Conservation (phyloP, 2,888 invertebrate genomes). For the Hydrotaea diabolus region DNA sequence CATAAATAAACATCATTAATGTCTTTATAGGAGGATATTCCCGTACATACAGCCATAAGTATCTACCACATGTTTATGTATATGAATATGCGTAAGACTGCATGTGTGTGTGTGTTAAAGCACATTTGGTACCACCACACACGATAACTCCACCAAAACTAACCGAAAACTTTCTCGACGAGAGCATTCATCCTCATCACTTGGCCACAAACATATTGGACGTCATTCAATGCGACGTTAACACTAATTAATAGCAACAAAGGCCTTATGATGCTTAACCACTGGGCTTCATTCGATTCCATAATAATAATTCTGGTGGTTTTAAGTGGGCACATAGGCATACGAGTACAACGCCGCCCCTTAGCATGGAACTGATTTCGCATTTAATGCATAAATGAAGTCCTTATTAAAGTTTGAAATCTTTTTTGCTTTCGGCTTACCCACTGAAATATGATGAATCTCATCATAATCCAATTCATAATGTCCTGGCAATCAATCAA, state of each 20-base stretch:
- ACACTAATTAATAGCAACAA: conserved; percentile 76
- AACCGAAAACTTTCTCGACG: conserved; percentile 47
- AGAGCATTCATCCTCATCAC: conserved; percentile 54
- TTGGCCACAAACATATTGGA: conserved; percentile 62
- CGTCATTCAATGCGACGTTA: conserved; percentile 74
- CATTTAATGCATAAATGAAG: conserved; percentile 20
- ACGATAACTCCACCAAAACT: conserved; percentile 22
- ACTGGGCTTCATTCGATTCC: conserved; percentile 20
- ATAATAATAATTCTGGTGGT: conserved; percentile 33
- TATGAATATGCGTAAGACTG: neutral
- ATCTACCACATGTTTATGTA: neutral
- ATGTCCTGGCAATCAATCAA: no score
- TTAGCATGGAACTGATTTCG: neutral
- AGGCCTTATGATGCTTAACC: conserved; percentile 44
- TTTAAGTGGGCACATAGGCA: conserved; percentile 5
- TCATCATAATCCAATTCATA: neutral
- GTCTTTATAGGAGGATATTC: neutral
- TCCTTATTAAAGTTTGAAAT: conserved; percentile 30
- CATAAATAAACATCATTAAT: conserved; percentile 62
- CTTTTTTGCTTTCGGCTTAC: neutral
- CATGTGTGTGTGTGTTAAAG: conserved; percentile 3
- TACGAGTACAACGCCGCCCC: neutral
- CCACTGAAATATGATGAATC: neutral
- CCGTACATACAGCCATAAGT: neutral
- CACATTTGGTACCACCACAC: conserved; percentile 2